These are phyloP conservation scores for Hyla sarda DNA, from an alignment of 2,113 vertebrate species.

Conservation along the genomic window DNA sequence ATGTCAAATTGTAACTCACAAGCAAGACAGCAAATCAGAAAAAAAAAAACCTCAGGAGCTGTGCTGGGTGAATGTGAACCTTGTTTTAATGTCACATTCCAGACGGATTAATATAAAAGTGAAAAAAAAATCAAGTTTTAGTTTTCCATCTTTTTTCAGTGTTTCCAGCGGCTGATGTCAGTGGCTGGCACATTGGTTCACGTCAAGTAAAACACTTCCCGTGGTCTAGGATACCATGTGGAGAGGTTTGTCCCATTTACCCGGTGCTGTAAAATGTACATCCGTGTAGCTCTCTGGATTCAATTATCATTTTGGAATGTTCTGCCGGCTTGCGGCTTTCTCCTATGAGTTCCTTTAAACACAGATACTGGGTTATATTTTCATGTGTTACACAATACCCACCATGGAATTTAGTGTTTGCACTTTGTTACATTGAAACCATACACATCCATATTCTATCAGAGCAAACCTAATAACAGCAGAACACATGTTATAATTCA, in stretches of 20 bases:
- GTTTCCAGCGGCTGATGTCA: conserved; percentile 42
- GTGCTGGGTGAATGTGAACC: not conserved
- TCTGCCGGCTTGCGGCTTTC: conserved; percentile 42
- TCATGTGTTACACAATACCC: conserved; percentile 46
- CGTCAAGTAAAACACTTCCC: conserved; percentile 33
- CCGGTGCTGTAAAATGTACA: not conserved
- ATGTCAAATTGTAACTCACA: not conserved
- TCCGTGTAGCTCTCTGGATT: conserved; percentile 19
- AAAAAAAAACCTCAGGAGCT: not conserved
- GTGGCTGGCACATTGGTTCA: conserved; percentile 25
- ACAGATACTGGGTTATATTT: conserved; percentile 42
- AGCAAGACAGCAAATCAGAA: not conserved
- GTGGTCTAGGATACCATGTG: conserved; percentile 48
- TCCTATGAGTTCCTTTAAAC: conserved; percentile 42
- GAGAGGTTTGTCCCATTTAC: conserved; percentile 5
- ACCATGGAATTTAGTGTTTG: conserved; percentile 32
- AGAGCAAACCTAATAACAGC: not conserved
- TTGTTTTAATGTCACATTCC: conserved; percentile 5
- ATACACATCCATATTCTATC: not conserved
- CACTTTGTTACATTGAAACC: conserved; percentile 36
- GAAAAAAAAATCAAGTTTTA: not conserved
- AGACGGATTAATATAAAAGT: not conserved
- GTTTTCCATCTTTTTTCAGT: conserved; percentile 33
- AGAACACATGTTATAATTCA: not conserved
- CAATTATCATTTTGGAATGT: conserved; percentile 54